These are phyloP conservation scores for Daphoenositta chrysoptera DNA, from an alignment of 2,113 vertebrate species.

Conservation along the genomic window DNA sequence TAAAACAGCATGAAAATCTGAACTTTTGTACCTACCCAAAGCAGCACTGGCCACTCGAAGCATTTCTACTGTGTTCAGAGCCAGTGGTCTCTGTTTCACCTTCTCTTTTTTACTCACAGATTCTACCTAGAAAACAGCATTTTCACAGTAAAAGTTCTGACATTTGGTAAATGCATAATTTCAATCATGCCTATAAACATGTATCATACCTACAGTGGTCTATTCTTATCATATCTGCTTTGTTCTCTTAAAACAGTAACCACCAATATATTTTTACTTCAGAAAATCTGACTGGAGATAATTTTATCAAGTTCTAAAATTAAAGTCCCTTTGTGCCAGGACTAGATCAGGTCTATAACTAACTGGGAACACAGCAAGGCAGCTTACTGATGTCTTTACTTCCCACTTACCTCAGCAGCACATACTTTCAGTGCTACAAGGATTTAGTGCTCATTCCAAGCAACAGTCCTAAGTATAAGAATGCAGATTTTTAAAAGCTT, in stretches of 20 bases:
- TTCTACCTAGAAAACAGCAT: slow-evolving; percentile 81
- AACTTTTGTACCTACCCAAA: slow-evolving; percentile 78
- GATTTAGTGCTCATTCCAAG: neutral
- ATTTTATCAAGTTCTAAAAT: neutral
- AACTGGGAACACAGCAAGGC: neutral
- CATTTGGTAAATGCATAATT: neutral
- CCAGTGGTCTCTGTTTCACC: slow-evolving; percentile 91
- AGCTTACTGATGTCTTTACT: neutral
- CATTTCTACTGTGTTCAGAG: slow-evolving; percentile 98
- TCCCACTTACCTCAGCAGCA: neutral
- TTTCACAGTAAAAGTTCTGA: neutral
- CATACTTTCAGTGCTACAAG: neutral
- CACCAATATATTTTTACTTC: neutral
- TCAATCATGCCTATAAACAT: neutral
- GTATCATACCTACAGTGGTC: neutral
- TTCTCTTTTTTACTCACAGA: slow-evolving; percentile 95
- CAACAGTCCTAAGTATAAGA: neutral
- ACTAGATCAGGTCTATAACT: neutral
- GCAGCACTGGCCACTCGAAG: slow-evolving; percentile 91
- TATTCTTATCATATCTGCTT: neutral
- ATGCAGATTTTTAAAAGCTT: slow-evolving; percentile 8
- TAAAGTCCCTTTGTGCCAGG: neutral
- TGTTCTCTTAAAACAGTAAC: neutral
- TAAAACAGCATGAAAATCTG: neutral
- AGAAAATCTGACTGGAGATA: neutral